Conservation (phyloP, 2,888 invertebrate species). For the Scaptomyza flava region DNA sequence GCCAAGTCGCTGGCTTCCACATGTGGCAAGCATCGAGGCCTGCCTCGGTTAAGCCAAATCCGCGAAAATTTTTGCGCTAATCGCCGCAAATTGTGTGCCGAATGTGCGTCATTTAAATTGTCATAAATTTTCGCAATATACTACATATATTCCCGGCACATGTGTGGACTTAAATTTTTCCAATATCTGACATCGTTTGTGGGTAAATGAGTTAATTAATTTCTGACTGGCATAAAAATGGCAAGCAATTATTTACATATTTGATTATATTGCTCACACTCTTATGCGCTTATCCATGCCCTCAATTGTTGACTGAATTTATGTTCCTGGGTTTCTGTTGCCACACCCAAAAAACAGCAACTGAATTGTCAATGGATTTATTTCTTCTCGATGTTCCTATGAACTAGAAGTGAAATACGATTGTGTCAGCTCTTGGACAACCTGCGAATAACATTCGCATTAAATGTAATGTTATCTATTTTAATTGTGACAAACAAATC, state of each 20-base stretch:
- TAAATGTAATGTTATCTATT: not conserved
- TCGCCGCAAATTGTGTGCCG: conserved; percentile 74
- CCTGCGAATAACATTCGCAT: not conserved
- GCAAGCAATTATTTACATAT: conserved; percentile 69
- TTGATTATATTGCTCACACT: conserved; percentile 57
- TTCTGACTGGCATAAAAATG: conserved; percentile 54
- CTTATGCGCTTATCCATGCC: conserved; percentile 48
- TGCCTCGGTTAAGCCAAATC: conserved; percentile 61
- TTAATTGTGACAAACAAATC: conserved; percentile 1
- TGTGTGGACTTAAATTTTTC: conserved; percentile 36
- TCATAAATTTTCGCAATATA: conserved; percentile 67
- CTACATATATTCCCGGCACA: conserved; percentile 26
- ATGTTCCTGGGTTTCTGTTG: conserved; percentile 37
- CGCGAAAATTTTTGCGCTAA: conserved; percentile 75
- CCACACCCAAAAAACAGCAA: conserved; percentile 36
- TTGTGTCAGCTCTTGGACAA: not conserved
- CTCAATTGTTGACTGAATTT: conserved; percentile 49
- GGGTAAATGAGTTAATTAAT: conserved; percentile 66
- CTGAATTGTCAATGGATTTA: conserved; percentile 28
- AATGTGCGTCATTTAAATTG: conserved; percentile 79
- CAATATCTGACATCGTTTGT: conserved; percentile 37
- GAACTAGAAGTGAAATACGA: conserved; percentile 20
- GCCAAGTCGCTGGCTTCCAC: conserved; percentile 51
- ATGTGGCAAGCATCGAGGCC: conserved; percentile 53
- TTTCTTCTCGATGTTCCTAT: conserved; percentile 27